Evolutionary conservation across 2,888 invertebrate species (phyloP).

Genomic region (Caenorhabditis zanzibari): DNA sequence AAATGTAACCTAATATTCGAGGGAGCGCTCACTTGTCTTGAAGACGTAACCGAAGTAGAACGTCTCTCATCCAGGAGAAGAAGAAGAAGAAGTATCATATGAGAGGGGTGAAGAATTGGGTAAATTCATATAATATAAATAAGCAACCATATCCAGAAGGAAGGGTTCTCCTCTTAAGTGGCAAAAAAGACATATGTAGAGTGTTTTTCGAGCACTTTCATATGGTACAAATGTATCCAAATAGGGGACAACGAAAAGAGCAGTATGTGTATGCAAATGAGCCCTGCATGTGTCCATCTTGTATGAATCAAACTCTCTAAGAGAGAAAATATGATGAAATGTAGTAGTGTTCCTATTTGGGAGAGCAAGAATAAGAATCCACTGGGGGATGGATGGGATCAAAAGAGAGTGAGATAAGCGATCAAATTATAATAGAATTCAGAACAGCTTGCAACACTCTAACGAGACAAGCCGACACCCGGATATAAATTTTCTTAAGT

Average conservation of each 20-base stretch:
- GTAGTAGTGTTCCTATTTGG: slow-evolving; percentile 23
- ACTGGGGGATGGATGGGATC: slow-evolving; percentile 35
- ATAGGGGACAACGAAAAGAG: slow-evolving; percentile 16
- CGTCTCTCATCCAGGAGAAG: slow-evolving; percentile 38
- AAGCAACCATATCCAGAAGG: slow-evolving; percentile 28
- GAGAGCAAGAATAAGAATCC: slow-evolving; percentile 23
- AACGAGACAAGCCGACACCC: slow-evolving; percentile 33
- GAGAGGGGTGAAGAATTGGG: slow-evolving; percentile 4
- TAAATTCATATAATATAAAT: slow-evolving; percentile 9
- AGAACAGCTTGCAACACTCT: slow-evolving; percentile 56
- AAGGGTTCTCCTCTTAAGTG: slow-evolving; percentile 47
- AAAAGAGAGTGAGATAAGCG: slow-evolving; percentile 45
- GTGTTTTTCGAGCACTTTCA: slow-evolving; percentile 56
- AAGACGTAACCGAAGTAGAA: slow-evolving; percentile 26
- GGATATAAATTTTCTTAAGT: not conserved
- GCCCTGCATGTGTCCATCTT: slow-evolving; percentile 39
- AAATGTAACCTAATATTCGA: slow-evolving; percentile 66
- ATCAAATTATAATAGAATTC: slow-evolving; percentile 61
- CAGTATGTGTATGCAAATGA: slow-evolving; percentile 42
- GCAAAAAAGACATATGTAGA: slow-evolving; percentile 57
- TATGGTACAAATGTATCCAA: slow-evolving; percentile 31
- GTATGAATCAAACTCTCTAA: slow-evolving; percentile 57
- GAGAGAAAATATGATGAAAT: slow-evolving; percentile 78
- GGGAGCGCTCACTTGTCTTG: slow-evolving; percentile 59
- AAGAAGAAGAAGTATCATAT: slow-evolving; percentile 40